These are phyloP conservation scores for Erebia epiphron DNA, from an alignment of 2,888 invertebrate genomes.

Conservation along the genomic window DNA sequence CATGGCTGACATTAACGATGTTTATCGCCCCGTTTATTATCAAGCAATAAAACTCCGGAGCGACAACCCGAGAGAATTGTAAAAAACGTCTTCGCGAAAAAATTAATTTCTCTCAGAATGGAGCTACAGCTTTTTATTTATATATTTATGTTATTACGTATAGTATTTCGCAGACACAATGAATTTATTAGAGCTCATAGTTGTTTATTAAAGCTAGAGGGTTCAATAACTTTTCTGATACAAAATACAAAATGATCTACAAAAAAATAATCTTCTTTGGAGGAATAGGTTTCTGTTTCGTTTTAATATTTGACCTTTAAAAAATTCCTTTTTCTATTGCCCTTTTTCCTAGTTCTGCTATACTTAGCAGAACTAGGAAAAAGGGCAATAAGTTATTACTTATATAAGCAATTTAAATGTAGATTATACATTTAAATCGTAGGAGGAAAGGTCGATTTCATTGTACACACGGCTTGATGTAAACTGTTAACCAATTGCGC, in stretches of 20 bases:
- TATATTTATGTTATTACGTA: conserved; percentile 22
- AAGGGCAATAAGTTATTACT: no score
- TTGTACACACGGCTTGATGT: no score
- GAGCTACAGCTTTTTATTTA: conserved; percentile 26
- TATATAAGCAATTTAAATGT: no score
- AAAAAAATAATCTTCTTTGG: no score
- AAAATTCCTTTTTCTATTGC: no score
- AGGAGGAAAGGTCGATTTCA: no score
- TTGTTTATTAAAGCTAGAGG: not conserved
- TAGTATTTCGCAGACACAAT: conserved; percentile 14
- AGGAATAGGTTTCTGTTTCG: no score
- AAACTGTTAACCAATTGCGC: no score
- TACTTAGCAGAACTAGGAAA: no score
- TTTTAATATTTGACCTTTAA: no score
- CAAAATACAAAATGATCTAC: not conserved
- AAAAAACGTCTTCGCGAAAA: conserved; percentile 46
- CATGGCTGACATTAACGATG: conserved; percentile 45
- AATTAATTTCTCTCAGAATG: conserved; percentile 46
- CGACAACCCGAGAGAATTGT: conserved; percentile 45
- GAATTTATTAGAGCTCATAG: conserved; percentile 18
- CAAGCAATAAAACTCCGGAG: conserved; percentile 47
- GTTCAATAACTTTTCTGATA: not conserved
- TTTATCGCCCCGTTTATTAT: conserved; percentile 49
- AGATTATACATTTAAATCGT: no score
- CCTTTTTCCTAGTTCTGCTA: no score